Evolutionary conservation across 2,888 invertebrate species (phyloP), one percentile per base, ranked within the genome.

Genomic region (Ferdinandea cuprea): DNA sequence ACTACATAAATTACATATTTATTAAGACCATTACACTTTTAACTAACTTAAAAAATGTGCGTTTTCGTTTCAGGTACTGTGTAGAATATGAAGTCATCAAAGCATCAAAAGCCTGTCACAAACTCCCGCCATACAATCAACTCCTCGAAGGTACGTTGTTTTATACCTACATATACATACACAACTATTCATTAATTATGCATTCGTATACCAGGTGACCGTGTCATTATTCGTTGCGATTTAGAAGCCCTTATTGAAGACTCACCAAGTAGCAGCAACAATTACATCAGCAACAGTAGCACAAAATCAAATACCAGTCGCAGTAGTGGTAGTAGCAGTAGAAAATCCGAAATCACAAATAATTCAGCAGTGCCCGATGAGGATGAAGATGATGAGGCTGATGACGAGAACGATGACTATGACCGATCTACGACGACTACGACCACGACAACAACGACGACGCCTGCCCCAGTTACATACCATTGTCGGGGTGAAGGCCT

Each of bases 61-160:
- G n/a, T n/a, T n/a, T n/a, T n/a, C n/a, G n/a, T n/a, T 94, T 37
- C 94, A 97, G 97, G 90, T 97, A 97, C 90, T 96, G 96, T 90
- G 95, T 96, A 2, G 95, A 95, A 88, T 97, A 95, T 88, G 95
- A 96, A 90, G 94, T 97, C 68, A 93, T 95, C 85, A 96, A 96
- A 91, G 94, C 95, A 9, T 94, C 96, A 32, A 96, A 96, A 88
- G 95, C 95, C 6, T 96, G 96, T 90, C 94, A 95, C 89, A 93
- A 94, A 87, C 94, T 96, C 88, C 92, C 94, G 9, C 94, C 93
- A 79, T 96, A 95, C 88, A 94, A 94, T 85, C 91, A 94, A 2
- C 91, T 96, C 85, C 92, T 94, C 88, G 96, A 96, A 93, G 96
- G 96, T 95, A 92, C 88, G 68, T 81, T 25, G n/a, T n/a, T n/a